Evolutionary conservation across 2,797 vertebrate species (phyloP), one percentile per base, ranked within the genome.

Genomic region (Enteromius thamalakanensis): DNA sequence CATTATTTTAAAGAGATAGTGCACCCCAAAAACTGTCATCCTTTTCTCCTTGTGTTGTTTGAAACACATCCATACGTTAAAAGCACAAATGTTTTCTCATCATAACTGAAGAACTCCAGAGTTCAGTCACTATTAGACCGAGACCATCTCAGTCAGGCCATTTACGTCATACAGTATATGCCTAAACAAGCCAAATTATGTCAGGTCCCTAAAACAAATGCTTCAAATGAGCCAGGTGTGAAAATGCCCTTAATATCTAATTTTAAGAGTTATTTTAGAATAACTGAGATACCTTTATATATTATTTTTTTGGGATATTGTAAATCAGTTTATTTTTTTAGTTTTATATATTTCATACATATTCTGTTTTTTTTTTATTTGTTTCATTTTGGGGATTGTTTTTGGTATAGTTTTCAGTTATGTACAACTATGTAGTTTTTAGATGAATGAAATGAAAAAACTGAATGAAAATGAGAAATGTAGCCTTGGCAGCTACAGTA

Each of bases 1-100:
- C 5, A 51, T 42, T 68, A 23, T 14, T 67, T 79, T 67, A 79
- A 79, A 68, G 55, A 64, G 23, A 74, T 34, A 34, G 10, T 53
- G 14, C 71, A n/a, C 19, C 29, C 26, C 69, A 0, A 26, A 71
- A 71, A 45, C 26, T 17, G 12, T 15, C 40, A 45, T 45, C 5
- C 1, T 45, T 45, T 45, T 42, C 6, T 26, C n/a, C 6, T 69
- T 12, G 3, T 15, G 10, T 14, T 42, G 11, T 45, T 45, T 6
- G 21, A 23, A 42, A 42, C 37, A 7, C 4, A 10, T 47, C 68
- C 14, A 29, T 29, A 49, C 23, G 6, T 23, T 71, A 15, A 71
- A 49, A 49, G 7, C 42, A 1, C 21, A 10, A n/a, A 8, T 15
- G 12, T 47, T 47, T 47, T 47, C 45, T 47, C 12, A 47, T 12